Percentiles rank a stretch among this genome's conserved stretches.
These are phyloP conservation scores for Flabesymbios commensalis DNA, from an alignment of 2,888 invertebrate genomes.

Conservation along the genomic window DNA sequence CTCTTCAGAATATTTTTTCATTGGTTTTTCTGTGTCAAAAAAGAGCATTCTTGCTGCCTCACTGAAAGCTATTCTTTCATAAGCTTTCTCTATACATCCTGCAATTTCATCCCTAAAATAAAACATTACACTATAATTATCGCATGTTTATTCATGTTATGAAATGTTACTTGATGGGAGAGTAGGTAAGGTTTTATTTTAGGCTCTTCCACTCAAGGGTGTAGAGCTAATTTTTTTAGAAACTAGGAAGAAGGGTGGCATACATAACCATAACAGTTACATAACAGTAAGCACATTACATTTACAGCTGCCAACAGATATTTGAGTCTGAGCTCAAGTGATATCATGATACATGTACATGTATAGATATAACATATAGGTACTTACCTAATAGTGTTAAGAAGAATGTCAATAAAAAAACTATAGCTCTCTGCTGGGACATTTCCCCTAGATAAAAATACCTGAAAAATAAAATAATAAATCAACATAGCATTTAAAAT, in stretches of 20 bases:
- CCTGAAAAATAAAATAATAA: slow-evolving; percentile 56
- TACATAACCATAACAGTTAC: too few relatives aligned
- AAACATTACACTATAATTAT: background rate
- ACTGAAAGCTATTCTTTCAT: slow-evolving; percentile 81
- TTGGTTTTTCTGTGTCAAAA: slow-evolving; percentile 76
- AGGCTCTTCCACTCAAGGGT: too few relatives aligned
- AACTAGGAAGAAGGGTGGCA: too few relatives aligned
- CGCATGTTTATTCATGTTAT: background rate
- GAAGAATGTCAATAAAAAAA: slow-evolving; percentile 92
- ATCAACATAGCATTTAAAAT: background rate
- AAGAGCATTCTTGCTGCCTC: slow-evolving; percentile 91
- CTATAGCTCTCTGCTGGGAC: slow-evolving; percentile 95
- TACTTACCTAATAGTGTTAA: slow-evolving; percentile 82
- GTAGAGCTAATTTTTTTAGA: too few relatives aligned
- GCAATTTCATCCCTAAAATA: slow-evolving; percentile 81
- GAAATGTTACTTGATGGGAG: background rate
- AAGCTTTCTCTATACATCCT: slow-evolving; percentile 94
- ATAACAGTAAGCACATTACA: too few relatives aligned
- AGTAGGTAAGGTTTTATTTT: too few relatives aligned
- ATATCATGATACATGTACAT: too few relatives aligned
- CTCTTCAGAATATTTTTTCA: slow-evolving; percentile 79
- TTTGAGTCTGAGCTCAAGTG: too few relatives aligned
- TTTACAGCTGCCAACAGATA: too few relatives aligned
- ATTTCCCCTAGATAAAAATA: slow-evolving; percentile 89
- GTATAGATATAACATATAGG: too few relatives aligned